Evolutionary conservation across 30 jellyfish, hydroid and myxozoan species (phyloP), one percentile per base, ranked within the genome.

Genomic region (Calvadosia cruxmelitensis): DNA sequence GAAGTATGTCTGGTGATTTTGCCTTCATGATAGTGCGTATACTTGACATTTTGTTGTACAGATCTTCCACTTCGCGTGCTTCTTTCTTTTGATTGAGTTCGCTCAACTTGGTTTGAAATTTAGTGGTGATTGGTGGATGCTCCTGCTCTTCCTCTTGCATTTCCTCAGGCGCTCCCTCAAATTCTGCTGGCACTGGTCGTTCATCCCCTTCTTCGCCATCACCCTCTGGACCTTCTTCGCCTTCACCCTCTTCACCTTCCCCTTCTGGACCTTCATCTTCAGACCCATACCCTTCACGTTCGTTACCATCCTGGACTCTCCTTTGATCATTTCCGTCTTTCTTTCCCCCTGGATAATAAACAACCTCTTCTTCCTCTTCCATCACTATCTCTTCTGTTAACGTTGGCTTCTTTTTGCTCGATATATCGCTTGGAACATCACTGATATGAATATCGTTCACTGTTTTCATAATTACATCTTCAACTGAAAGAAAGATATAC

Each of bases 141-240:
- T 66, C 57, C 15, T 42, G 15, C 57, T 42, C 57, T 42, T 42
- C 57, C 20, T 42, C 57, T 10, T 20, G 57, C 57, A n/a, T n/a
- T n/a, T n/a, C n/a, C n/a, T n/a, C n/a, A n/a, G n/a, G n/a, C n/a
- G n/a, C n/a, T n/a, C n/a, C n/a, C n/a, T 27, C 79, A 23, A 63
- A 49, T 33, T 66, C 78, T 50, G 33, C 34, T 26, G 33, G 69
- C 27, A 26, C 77, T 16, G 31, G 50, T 27, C 66, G 71, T 29
- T 75, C 86, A 50, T 66, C 31, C 66, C 31, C 49, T 28, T 63
- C 15, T 33, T 52, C 35, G 2, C 72, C 74, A 1, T 31, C 34
- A 29, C 48, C 72, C 26, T 25, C 71, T 28, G 71, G 13, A 3
- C 66, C 61, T 31, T 68, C 75, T 10, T 57, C 30, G 33, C 34